Evolutionary conservation across 2,113 vertebrate species (phyloP), one percentile per base, ranked within the genome.

Genomic region (Onychorhynchus coronatus): DNA sequence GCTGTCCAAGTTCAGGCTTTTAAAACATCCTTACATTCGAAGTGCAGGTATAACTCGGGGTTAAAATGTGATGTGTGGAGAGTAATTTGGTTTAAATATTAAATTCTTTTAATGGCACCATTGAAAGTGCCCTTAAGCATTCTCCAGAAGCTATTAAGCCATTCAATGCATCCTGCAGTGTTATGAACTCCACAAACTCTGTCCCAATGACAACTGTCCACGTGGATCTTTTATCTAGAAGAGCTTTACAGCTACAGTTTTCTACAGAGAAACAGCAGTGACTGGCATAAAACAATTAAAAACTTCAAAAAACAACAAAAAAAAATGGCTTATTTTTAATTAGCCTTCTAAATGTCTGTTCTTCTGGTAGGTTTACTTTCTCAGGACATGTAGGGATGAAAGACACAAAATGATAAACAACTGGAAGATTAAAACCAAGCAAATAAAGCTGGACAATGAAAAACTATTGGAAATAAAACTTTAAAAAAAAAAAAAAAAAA

Each of bases 131-230:
- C 82, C 66, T 55, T 80, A 89, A 94, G 88, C 14, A 2, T 80
- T 77, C 95, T 94, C 75, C 82, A 85, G 79, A 93, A 94, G 67
- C 88, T 90, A 35, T 85, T 83, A 96, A 93, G 72, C 67, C 52
- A 86, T 93, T 95, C 92, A 94, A 1, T 56, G 72, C 61, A 61
- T 89, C 91, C 90, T 88, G 91, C 72, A 86, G 78, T 35, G 46
- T 76, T 82, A 66, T 42, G 90, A 93, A 90, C 35, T 74, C 47
- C 37, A 47, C 0, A 3, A 77, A 39, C 37, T 61, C 37, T 63
- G 67, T 47, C 46, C 78, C 50, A 59, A 23, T 41, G 66, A 79
- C 66, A 85, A 77, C 59, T 85, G n/a, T n/a, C 55, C 81, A 59
- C 49, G 71, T 63, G 41, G 67, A 73, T 83, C 46, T 80, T 96